Conservation (phyloP, 2,888 invertebrate species). For the Chymomyza fuscimana region DNA sequence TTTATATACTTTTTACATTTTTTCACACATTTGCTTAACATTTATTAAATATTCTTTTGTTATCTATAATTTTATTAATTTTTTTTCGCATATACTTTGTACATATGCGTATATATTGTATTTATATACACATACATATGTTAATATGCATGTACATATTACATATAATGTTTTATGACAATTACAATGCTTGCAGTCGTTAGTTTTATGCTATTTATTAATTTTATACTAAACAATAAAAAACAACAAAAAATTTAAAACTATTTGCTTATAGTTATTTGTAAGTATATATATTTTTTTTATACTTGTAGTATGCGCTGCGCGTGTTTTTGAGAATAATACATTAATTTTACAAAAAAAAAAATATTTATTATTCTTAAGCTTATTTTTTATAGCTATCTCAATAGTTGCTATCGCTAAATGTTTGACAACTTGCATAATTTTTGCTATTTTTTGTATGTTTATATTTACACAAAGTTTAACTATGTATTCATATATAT, state of each 20-base stretch:
- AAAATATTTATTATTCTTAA: conserved; percentile 34
- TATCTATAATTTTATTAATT: conserved; percentile 15
- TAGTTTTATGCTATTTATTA: conserved; percentile 41
- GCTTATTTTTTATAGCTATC: conserved; percentile 40
- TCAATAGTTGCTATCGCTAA: conserved; percentile 52
- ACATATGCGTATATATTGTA: not conserved
- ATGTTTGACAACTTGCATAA: conserved; percentile 24
- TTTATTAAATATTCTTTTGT: conserved; percentile 38
- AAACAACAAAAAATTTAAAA: conserved; percentile 17
- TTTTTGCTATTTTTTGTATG: conserved; percentile 46
- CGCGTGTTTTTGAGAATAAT: not conserved
- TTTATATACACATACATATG: too few relatives aligned
- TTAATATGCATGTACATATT: not conserved
- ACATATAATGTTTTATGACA: conserved; percentile 29
- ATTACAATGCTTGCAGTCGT: conserved; percentile 63
- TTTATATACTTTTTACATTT: conserved; percentile 20
- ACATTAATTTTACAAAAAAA: conserved; percentile 30
- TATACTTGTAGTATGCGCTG: conserved; percentile 41
- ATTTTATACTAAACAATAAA: conserved; percentile 32
- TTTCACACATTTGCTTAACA: conserved; percentile 33
- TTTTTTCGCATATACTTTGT: conserved; percentile 8
- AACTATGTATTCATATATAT: conserved; percentile 8
- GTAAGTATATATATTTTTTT: conserved; percentile 18
- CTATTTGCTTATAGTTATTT: conserved; percentile 12
- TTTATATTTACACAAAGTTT: conserved; percentile 25